These are phyloP conservation scores for Acleris literana DNA, from an alignment of 2,888 invertebrate species.

Conservation along the genomic window DNA sequence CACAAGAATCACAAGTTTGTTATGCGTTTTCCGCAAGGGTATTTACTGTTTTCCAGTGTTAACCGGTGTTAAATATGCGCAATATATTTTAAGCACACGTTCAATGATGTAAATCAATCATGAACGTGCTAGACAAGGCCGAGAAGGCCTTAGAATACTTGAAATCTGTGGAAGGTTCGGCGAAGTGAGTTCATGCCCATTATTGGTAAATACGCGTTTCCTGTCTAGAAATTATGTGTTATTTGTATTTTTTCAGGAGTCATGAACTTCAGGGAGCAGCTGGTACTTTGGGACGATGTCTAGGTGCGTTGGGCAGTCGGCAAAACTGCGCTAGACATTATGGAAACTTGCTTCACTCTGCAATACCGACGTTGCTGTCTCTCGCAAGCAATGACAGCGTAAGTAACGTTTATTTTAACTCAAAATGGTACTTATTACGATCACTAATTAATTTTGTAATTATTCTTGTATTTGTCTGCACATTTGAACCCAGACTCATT, in stretches of 20 bases:
- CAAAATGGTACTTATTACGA: constrained; percentile 5
- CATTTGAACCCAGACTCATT: background rate
- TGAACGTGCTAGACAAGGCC: constrained; percentile 79
- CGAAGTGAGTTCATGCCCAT: constrained; percentile 60
- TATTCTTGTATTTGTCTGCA: background rate
- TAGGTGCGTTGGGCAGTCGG: constrained; percentile 72
- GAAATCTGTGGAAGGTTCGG: constrained; percentile 66
- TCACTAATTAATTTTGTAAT: background rate
- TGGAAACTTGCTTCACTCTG: constrained; percentile 69
- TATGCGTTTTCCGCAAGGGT: no score
- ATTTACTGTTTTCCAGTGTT: constrained; percentile 52
- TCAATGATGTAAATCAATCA: constrained; percentile 53
- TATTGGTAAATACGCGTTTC: constrained; percentile 39
- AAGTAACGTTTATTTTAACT: constrained; percentile 49
- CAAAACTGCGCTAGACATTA: constrained; percentile 73
- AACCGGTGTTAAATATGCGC: constrained; percentile 48
- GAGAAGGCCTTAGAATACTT: constrained; percentile 77
- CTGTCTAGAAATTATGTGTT: constrained; percentile 25
- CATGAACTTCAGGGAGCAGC: constrained; percentile 76
- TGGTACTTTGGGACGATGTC: constrained; percentile 72
- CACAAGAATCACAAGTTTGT: constrained; percentile 56
- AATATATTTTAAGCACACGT: constrained; percentile 33
- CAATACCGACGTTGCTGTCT: constrained; percentile 70
- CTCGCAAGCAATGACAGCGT: constrained; percentile 78
- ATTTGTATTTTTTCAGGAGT: constrained; percentile 51